phyloP scores from a whole-genome alignment of 2,113 vertebrate genomes.

The Marmota monax region DNA sequence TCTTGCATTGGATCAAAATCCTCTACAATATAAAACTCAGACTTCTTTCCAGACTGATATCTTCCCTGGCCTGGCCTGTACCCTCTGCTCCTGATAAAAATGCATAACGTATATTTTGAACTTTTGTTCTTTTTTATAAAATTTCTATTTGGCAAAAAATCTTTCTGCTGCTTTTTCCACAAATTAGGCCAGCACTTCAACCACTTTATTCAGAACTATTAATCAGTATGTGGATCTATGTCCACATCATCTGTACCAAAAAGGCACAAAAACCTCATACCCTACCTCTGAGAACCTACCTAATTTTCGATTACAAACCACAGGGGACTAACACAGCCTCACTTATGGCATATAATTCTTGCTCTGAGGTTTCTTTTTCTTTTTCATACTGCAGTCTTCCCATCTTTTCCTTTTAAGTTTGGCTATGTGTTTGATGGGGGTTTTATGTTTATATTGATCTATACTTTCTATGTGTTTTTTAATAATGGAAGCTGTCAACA shows the following conservation, averaged over 20 bases:
- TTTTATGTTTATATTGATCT: not conserved
- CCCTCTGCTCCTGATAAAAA: not conserved
- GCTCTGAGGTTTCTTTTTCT: not conserved
- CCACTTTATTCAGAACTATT: not conserved
- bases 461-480: not conserved
- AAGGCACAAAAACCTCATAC: not conserved
- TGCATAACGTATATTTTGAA: not conserved
- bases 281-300: no score
- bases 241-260: not conserved
- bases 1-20: not conserved
- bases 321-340: not conserved
- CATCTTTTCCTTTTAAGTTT: not conserved
- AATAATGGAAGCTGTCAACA: not conserved
- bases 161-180: not conserved
- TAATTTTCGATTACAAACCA: not conserved
- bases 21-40: not conserved
- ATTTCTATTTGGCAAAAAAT: not conserved
- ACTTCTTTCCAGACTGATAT: not conserved
- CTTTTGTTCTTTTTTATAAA: not conserved
- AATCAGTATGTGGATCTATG: not conserved
- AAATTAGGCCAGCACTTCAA: not conserved
- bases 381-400: not conserved
- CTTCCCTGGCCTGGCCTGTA: not conserved
- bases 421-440: not conserved
- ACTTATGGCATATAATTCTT: not conserved